phyloP scores from a whole-genome alignment of 2,797 vertebrate species.

The Coluber constrictor region DNA sequence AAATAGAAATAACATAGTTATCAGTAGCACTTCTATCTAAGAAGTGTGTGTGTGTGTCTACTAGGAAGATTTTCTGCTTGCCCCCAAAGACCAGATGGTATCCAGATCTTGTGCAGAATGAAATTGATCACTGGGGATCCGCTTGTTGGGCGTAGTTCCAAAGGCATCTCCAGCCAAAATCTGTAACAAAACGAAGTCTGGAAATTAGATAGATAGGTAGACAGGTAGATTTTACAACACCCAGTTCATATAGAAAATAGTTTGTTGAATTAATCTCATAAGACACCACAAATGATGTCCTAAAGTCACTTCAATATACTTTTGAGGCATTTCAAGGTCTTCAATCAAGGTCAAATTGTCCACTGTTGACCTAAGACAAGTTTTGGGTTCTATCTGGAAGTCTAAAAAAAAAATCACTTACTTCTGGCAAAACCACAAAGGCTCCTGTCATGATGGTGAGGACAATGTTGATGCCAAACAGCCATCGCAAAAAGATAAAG shows the following conservation, averaged over 20 bases:
- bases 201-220: background rate
- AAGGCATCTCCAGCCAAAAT: conserved; percentile 90
- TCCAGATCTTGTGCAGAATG: conserved; percentile 92
- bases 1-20: background rate
- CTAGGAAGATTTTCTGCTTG: conserved; percentile 62
- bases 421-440: conserved; percentile 96
- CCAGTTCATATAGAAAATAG: background rate
- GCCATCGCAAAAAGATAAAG: conserved; percentile 96
- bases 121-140: conserved; percentile 83
- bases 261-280: background rate
- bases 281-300: background rate
- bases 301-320: background rate
- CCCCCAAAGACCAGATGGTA: conserved; percentile 98
- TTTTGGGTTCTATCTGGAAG: background rate
- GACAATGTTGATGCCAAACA: conserved; percentile 96
- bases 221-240: background rate
- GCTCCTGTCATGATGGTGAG: conserved; percentile 93
- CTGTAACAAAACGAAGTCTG: conserved; percentile 66
- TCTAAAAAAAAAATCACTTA: conserved; percentile 60
- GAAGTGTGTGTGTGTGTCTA: background rate
- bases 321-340: background rate
- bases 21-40: background rate
- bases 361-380: background rate
- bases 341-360: background rate
- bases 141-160: conserved; percentile 89